Conservation (phyloP, 2,113 vertebrate species). For the Aegypius monachus region DNA sequence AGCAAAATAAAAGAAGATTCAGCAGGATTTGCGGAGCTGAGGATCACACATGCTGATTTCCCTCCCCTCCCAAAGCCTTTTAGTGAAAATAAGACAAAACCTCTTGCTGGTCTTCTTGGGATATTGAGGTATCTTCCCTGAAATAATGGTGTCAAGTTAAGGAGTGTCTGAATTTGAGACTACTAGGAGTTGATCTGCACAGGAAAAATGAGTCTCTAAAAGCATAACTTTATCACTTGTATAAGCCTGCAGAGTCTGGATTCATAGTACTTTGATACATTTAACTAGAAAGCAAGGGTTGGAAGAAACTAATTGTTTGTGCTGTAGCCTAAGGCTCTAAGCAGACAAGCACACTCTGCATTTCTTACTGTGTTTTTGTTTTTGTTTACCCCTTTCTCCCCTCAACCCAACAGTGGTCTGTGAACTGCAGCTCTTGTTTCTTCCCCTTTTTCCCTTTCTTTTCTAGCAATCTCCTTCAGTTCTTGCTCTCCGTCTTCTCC, state of each 20-base stretch:
- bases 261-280: not conserved
- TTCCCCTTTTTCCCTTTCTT: not conserved
- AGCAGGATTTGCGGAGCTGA: not conserved
- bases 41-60: not conserved
- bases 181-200: not conserved
- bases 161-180: not conserved
- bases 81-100: not conserved
- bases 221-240: not conserved
- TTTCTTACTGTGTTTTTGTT: not conserved
- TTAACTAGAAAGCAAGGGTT: not conserved
- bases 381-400: not conserved
- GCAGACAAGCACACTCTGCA: not conserved
- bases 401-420: not conserved
- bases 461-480: not conserved
- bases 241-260: not conserved
- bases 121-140: not conserved
- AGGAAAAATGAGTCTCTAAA: not conserved
- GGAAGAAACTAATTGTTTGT: not conserved
- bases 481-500: not conserved
- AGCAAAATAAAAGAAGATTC: not conserved
- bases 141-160: not conserved
- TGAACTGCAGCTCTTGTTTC: not conserved
- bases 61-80: not conserved
- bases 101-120: not conserved
- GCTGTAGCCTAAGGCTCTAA: not conserved